Conservation (phyloP, 2,797 vertebrate genomes). For the Platyrinchus mystaceus region DNA sequence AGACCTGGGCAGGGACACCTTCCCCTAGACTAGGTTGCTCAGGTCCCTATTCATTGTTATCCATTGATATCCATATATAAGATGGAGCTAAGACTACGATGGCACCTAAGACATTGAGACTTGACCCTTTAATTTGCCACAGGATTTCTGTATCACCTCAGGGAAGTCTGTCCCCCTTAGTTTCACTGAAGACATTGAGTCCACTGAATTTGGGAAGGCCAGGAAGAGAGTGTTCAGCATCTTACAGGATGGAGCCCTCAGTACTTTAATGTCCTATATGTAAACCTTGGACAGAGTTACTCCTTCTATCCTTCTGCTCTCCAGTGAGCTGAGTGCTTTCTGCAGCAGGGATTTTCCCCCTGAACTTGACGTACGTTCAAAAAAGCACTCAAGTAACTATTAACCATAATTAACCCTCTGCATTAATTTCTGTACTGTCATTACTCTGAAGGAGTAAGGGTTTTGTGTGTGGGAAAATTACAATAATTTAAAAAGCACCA, state of each 20-base stretch:
- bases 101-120: neutral
- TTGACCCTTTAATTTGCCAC: neutral
- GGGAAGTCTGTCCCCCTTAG: neutral
- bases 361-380: fast-evolving
- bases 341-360: neutral
- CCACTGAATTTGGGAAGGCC: neutral
- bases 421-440: neutral
- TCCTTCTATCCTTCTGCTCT: neutral
- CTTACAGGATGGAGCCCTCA: neutral
- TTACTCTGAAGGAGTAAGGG: neutral
- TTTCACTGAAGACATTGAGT: neutral
- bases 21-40: neutral
- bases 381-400: neutral
- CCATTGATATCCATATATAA: neutral
- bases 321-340: neutral
- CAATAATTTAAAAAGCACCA: neutral
- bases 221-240: neutral
- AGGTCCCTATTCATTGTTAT: neutral
- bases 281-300: neutral
- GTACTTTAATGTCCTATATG: neutral
- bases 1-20: fast-evolving
- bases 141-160: neutral
- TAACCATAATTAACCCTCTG: neutral
- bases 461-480: neutral
- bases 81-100: neutral